phyloP scores from a whole-genome alignment of 2,888 invertebrate genomes.

The Corythucha ciliata region DNA sequence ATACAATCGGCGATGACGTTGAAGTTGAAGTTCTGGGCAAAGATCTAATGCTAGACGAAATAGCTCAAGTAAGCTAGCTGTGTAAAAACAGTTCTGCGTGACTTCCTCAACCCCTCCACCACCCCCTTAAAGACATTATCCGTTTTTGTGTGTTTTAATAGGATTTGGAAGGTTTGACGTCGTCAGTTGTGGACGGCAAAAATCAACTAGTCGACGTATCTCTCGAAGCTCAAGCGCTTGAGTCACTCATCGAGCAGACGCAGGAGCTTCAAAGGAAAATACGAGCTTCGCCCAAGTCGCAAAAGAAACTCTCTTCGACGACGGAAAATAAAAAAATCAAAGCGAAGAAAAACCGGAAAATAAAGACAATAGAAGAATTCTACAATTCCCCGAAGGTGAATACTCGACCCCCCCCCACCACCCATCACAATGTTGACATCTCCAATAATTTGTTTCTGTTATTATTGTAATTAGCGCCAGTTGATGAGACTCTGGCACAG shows the following conservation, averaged over 20 bases:
- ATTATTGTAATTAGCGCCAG: too few relatives aligned
- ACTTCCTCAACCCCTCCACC: not conserved
- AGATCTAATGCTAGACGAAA: conserved; percentile 28
- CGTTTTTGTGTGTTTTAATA: conserved; percentile 5
- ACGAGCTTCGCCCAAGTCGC: too few relatives aligned
- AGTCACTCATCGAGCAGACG: not conserved
- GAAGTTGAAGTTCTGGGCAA: conserved; percentile 38
- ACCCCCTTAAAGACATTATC: not conserved
- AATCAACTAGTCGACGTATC: conserved; percentile 5
- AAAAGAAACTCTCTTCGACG: too few relatives aligned
- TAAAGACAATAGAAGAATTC: too few relatives aligned
- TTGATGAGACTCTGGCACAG: conserved; percentile 22
- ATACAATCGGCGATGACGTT: conserved; percentile 34
- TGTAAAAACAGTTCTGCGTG: too few relatives aligned
- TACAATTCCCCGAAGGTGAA: too few relatives aligned
- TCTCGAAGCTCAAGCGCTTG: conserved; percentile 4
- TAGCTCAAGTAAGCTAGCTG: conserved; percentile 25
- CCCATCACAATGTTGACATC: too few relatives aligned
- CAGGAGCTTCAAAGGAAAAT: too few relatives aligned
- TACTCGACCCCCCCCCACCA: too few relatives aligned
- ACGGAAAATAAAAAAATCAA: too few relatives aligned
- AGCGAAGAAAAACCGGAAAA: too few relatives aligned
- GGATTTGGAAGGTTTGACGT: conserved; percentile 25
- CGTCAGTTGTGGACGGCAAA: conserved; percentile 9
- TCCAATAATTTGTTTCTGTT: too few relatives aligned